A percentile compares a stretch with the other conserved stretches of the same genome.
Evolutionary conservation across 64 coral and sea anemone species (phyloP).

Genomic region (Montipora sp.): DNA sequence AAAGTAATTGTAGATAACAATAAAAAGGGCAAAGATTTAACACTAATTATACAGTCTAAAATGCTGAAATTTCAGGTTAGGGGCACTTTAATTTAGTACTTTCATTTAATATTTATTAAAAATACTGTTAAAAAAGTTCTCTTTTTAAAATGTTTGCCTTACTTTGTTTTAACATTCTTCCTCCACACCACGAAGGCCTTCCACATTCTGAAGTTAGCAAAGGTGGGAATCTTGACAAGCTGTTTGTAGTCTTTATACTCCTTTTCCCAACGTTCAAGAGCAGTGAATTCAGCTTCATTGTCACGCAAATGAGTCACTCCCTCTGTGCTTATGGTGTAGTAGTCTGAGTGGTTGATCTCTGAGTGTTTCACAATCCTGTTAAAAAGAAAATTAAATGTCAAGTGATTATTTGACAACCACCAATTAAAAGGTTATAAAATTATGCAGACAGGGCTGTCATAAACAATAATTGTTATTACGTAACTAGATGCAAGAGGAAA

Average conservation of each 20-base stretch:
- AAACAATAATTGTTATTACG: no score
- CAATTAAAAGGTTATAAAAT: not conserved
- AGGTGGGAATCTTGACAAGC: slow-evolving; percentile 91
- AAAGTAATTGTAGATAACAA: no score
- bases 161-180: slow-evolving; percentile 98
- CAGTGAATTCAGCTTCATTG: slow-evolving; percentile 94
- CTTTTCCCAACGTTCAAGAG: slow-evolving; percentile 91
- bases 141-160: not conserved
- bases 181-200: slow-evolving; percentile 99
- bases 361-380: slow-evolving; percentile 92
- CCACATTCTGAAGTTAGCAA: slow-evolving; percentile 99
- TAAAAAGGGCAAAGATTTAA: no score
- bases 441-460: no score
- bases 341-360: slow-evolving; percentile 91
- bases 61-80: no score
- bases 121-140: no score
- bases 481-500: no score
- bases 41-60: no score
- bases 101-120: no score
- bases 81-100: no score
- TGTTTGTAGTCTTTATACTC: slow-evolving; percentile 93
- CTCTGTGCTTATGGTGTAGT: slow-evolving; percentile 88
- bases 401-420: not conserved
- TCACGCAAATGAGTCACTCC: slow-evolving; percentile 86
- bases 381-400: not conserved